Conservation (phyloP, 2,797 vertebrate species). For the Notolepis coatsorum region DNA sequence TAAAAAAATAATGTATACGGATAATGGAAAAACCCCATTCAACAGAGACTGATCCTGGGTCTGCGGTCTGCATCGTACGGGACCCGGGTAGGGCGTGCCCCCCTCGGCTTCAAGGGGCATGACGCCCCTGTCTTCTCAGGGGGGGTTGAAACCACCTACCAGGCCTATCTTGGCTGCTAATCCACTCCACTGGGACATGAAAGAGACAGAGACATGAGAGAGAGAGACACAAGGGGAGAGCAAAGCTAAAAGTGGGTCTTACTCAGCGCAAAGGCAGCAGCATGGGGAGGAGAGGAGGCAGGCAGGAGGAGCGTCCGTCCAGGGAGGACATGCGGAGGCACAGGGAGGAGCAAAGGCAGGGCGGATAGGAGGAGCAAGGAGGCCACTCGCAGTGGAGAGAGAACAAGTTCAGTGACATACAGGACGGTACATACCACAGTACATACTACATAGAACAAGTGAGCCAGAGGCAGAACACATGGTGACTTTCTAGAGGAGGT, state of each 20-base stretch:
- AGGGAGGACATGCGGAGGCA: not conserved
- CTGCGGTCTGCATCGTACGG: no score
- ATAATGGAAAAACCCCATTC: no score
- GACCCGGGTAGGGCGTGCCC: not conserved
- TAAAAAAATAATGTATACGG: no score
- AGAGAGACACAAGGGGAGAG: conserved; percentile 37
- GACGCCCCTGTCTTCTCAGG: conserved; percentile 14
- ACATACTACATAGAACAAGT: not conserved
- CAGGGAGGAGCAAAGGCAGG: conserved; percentile 22
- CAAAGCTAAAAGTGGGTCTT: conserved; percentile 59
- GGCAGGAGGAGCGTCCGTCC: conserved; percentile 52
- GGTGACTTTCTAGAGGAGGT: no score
- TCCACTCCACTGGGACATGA: conserved; percentile 90
- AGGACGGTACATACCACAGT: conserved; percentile 2
- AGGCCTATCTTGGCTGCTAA: conserved; percentile 94
- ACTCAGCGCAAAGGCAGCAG: conserved; percentile 62
- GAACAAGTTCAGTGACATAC: conserved; percentile 42
- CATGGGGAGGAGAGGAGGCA: conserved; percentile 59
- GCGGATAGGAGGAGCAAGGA: conserved; percentile 28
- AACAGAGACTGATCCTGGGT: no score
- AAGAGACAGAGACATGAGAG: conserved; percentile 82
- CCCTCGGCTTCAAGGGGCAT: conserved; percentile 48
- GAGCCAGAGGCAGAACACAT: not conserved
- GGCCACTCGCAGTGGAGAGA: conserved; percentile 39
- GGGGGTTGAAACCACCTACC: conserved; percentile 86